Evolutionary conservation across 2,797 vertebrate genomes (phyloP).

Genomic region (Otolemur crassicaudatus): DNA sequence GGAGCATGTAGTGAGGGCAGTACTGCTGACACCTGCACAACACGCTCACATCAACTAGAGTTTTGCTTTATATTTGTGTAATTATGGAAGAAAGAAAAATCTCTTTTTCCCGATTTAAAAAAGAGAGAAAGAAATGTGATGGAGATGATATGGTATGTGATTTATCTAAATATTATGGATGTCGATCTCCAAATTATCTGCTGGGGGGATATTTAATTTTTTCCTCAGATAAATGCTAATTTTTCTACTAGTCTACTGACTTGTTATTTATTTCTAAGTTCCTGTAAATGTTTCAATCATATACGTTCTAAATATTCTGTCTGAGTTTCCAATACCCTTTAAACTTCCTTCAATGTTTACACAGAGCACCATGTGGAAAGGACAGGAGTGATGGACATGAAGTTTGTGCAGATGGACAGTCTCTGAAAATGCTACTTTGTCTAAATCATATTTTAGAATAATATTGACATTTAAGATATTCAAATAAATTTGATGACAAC

Average conservation of each 20-base stretch:
- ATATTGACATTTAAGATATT: background rate
- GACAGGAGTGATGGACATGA: rapidly evolving
- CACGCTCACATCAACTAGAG: too few species aligned
- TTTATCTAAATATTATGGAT: background rate
- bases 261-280: background rate
- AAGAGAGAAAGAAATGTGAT: background rate
- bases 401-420: too few species aligned
- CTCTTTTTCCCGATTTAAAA: too few species aligned
- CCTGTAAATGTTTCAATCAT: background rate
- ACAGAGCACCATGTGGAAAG: background rate
- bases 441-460: background rate
- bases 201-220: background rate
- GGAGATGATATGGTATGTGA: background rate
- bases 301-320: background rate
- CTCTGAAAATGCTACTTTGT: background rate
- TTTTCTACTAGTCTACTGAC: background rate
- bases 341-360: background rate
- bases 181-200: too few species aligned
- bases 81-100: too few species aligned
- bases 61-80: too few species aligned
- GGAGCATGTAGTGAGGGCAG: too few species aligned
- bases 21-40: too few species aligned
- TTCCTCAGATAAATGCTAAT: background rate
- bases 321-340: background rate
- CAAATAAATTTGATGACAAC: background rate